Conservation (phyloP, 2,113 vertebrate species). For the Festucalex cinctus region DNA sequence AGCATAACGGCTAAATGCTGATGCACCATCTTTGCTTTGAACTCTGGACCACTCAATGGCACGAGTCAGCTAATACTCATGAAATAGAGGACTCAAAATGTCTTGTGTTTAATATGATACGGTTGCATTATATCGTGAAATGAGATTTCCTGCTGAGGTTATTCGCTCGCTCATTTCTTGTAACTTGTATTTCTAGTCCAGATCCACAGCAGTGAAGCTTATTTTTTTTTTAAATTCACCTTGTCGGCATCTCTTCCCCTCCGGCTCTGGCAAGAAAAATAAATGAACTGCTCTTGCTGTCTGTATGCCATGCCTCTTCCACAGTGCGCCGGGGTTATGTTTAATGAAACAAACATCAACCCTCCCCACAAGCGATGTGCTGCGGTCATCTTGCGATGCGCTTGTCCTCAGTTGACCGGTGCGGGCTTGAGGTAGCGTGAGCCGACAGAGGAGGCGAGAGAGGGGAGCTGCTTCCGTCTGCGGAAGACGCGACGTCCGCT, state of each 20-base stretch:
- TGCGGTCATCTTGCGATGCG: slow-evolving; percentile 12
- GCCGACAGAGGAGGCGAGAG: slow-evolving; percentile 10
- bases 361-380: slow-evolving; percentile 6
- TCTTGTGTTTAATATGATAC: no score
- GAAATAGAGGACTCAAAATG: no score
- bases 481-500: slow-evolving; percentile 20
- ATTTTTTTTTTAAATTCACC: slow-evolving; percentile 42
- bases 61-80: no score
- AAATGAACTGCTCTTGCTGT: slow-evolving; percentile 25
- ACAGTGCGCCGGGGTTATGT: slow-evolving; percentile 31
- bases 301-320: slow-evolving; percentile 14
- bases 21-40: no score
- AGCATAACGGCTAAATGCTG: no score
- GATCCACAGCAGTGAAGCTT: slow-evolving; percentile 32
- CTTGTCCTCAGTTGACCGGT: slow-evolving; percentile 49
- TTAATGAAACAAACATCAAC: slow-evolving; percentile 48
- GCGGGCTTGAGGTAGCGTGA: slow-evolving; percentile 26
- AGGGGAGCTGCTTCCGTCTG: slow-evolving; percentile 23
- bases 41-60: no score
- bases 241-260: slow-evolving; percentile 39
- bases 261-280: slow-evolving; percentile 17
- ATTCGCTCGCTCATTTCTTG: slow-evolving; percentile 39
- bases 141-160: slow-evolving; percentile 39
- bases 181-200: slow-evolving; percentile 20
- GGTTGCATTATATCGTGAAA: not conserved